Conservation (phyloP, 2,797 vertebrate species). For the Sebastes matsubarae region DNA sequence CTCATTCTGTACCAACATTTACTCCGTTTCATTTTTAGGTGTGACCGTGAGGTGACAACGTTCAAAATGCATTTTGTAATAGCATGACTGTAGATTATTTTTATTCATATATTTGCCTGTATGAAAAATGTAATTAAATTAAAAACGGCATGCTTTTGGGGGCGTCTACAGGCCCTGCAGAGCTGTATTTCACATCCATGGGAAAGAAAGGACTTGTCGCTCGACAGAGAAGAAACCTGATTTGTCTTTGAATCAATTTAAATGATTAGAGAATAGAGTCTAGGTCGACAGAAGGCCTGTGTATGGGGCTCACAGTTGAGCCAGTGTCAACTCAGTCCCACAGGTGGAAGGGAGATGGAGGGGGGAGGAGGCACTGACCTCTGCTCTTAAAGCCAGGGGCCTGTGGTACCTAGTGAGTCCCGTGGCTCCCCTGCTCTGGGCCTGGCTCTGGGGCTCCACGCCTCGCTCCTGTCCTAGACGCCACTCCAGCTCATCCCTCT, state of each 20-base stretch:
- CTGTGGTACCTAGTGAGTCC: conserved; percentile 92
- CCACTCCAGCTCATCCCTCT: conserved; percentile 97
- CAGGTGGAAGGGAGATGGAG: conserved; percentile 70
- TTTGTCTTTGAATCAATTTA: not conserved
- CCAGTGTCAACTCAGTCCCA: conserved; percentile 46
- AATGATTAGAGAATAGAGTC: conserved; percentile 11
- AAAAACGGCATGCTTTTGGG: conserved; percentile 2
- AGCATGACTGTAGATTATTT: not conserved
- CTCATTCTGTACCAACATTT: not conserved
- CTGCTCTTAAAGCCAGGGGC: conserved; percentile 92
- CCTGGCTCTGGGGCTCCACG: conserved; percentile 87
- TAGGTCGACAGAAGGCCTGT: conserved; percentile 26
- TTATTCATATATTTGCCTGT: not conserved
- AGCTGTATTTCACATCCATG: not conserved
- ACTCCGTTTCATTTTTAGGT: not conserved
- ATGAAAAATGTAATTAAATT: not conserved
- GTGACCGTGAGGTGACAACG: not conserved
- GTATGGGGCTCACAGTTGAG: conserved; percentile 1
- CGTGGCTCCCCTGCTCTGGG: conserved; percentile 89
- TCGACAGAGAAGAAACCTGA: conserved; percentile 3
- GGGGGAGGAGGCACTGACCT: conserved; percentile 90
- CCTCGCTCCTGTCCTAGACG: conserved; percentile 90
- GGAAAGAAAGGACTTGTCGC: not conserved
- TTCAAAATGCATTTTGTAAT: not conserved
- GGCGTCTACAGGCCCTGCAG: not conserved